Percentiles rank a stretch among this genome's conserved stretches.
These are phyloP conservation scores for Synanthedon tipuliformis DNA, from an alignment of 2,888 invertebrate species.

Conservation along the genomic window DNA sequence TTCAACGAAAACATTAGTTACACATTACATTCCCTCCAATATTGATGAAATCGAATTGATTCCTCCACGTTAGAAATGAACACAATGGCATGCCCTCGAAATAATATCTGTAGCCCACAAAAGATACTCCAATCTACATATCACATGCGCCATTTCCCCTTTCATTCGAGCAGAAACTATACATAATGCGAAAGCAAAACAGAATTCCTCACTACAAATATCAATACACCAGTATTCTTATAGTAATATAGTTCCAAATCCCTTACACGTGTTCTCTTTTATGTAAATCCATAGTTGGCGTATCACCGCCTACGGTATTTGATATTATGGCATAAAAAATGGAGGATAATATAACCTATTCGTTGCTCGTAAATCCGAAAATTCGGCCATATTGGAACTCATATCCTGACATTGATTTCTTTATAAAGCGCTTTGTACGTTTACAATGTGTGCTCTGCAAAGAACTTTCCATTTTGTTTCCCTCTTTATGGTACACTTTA, in stretches of 20 bases:
- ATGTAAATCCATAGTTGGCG: slow-evolving; percentile 1
- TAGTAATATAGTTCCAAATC: neutral
- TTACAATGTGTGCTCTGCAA: neutral
- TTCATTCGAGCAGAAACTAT: slow-evolving; percentile 22
- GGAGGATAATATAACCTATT: slow-evolving; percentile 14
- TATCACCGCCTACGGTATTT: slow-evolving; percentile 15
- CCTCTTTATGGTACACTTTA: too few relatives aligned
- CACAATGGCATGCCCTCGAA: slow-evolving; percentile 15
- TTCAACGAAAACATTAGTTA: too few relatives aligned
- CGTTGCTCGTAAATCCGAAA: slow-evolving; percentile 18
- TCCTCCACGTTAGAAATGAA: neutral
- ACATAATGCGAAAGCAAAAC: slow-evolving; percentile 4
- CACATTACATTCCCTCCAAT: neutral
- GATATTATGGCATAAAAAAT: slow-evolving; percentile 15
- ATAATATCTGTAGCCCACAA: slow-evolving; percentile 31
- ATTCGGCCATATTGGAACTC: slow-evolving; percentile 16
- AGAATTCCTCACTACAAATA: neutral
- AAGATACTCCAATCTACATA: slow-evolving; percentile 37
- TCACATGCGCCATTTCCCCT: slow-evolving; percentile 47
- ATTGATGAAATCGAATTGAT: neutral
- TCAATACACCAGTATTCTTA: neutral
- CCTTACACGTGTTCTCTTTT: neutral
- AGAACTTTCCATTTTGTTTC: too few relatives aligned
- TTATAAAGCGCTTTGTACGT: neutral
- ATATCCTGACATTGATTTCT: slow-evolving; percentile 6